These are phyloP conservation scores for Montipora sp. DNA, from an alignment of 64 coral and sea anemone genomes.

Conservation along the genomic window DNA sequence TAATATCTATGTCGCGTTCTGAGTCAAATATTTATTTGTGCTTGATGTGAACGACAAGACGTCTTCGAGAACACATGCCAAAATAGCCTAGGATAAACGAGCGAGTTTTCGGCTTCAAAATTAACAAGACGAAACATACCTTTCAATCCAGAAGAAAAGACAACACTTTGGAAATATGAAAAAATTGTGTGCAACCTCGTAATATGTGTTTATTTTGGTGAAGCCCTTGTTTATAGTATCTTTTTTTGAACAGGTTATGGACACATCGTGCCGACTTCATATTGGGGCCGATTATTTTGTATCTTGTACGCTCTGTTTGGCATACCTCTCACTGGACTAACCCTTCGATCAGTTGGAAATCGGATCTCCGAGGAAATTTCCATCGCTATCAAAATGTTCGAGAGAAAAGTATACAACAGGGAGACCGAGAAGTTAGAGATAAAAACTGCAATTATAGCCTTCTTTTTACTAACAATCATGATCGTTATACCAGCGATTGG, in stretches of 20 bases:
- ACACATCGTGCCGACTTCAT: conserved; percentile 83
- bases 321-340: conserved; percentile 92
- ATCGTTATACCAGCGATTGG: conserved; percentile 83
- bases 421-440: conserved; percentile 96
- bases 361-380: conserved; percentile 87
- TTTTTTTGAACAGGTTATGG: conserved; percentile 83
- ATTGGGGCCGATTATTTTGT: conserved; percentile 77
- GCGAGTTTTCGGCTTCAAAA: neutral
- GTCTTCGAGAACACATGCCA: neutral
- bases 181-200: neutral
- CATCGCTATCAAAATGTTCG: conserved; percentile 67
- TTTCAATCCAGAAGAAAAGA: too few relatives aligned
- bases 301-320: conserved; percentile 95
- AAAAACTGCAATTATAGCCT: conserved; percentile 91
- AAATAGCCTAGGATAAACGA: too few relatives aligned
- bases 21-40: conserved; percentile 27
- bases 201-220: neutral
- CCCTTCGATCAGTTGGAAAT: conserved; percentile 92
- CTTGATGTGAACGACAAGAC: neutral
- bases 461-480: conserved; percentile 72
- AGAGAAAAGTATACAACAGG: conserved; percentile 88
- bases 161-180: too few relatives aligned
- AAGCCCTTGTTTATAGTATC: neutral
- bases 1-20: conserved; percentile 13
- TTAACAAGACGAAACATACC: too few relatives aligned